A percentile compares a stretch with the other conserved stretches of the same genome.
These are phyloP conservation scores for Ptychoptera albimana DNA, from an alignment of 2,888 invertebrate genomes.

Conservation along the genomic window DNA sequence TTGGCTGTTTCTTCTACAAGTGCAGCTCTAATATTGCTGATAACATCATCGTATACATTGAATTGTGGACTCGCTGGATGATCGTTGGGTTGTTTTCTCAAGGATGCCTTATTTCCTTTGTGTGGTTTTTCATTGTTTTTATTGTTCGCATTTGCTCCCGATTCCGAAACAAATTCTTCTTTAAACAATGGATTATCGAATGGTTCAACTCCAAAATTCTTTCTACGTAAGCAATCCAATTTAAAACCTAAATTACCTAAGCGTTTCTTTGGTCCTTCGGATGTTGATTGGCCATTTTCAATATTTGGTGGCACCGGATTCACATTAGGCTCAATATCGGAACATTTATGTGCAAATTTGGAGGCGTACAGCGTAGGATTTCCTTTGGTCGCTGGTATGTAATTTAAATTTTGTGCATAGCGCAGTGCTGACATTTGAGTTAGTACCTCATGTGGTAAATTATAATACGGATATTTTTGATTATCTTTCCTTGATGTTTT, in stretches of 20 bases:
- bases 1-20: background rate
- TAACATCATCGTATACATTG: constrained; percentile 11
- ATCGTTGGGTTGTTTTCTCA: background rate
- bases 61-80: constrained; percentile 2
- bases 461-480: constrained; percentile 52
- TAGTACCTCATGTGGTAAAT: constrained; percentile 25
- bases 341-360: constrained; percentile 33
- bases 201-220: constrained; percentile 60
- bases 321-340: constrained; percentile 35
- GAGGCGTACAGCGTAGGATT: constrained; percentile 58
- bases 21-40: constrained; percentile 10
- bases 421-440: constrained; percentile 43
- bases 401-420: constrained; percentile 46
- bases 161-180: constrained; percentile 27
- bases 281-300: constrained; percentile 15
- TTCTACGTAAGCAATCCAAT: constrained; percentile 55
- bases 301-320: constrained; percentile 37
- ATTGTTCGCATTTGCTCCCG: background rate
- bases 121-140: background rate
- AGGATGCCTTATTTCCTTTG: background rate
- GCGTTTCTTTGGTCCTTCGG: constrained; percentile 25
- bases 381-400: constrained; percentile 42
- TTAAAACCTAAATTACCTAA: constrained; percentile 50
- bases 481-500: background rate
- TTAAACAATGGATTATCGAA: constrained; percentile 58